Conservation (phyloP, 2,888 invertebrate species). For the Tenthredo notha region DNA sequence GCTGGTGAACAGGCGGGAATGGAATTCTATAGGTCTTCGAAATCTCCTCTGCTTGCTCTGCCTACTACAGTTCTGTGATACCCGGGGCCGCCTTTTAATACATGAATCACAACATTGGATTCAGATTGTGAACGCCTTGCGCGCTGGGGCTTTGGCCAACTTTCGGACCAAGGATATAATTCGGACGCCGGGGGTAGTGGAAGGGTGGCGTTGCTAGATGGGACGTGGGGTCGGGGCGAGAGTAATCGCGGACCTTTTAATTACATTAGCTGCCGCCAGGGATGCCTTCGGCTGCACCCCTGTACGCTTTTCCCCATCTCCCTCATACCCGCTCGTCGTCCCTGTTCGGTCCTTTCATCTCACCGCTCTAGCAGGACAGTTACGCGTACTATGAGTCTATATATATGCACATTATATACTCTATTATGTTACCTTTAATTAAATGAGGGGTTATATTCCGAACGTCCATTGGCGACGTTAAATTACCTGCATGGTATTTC, state of each 20-base stretch:
- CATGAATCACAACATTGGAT: slow-evolving; percentile 46
- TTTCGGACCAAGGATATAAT: slow-evolving; percentile 37
- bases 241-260: slow-evolving; percentile 68
- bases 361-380: slow-evolving; percentile 59
- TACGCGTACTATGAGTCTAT: slow-evolving; percentile 22
- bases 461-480: not conserved
- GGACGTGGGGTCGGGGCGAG: slow-evolving; percentile 57
- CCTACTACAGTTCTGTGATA: slow-evolving; percentile 8
- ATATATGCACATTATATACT: slow-evolving; percentile 25
- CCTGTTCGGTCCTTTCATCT: slow-evolving; percentile 64
- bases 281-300: slow-evolving; percentile 59
- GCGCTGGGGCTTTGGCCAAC: slow-evolving; percentile 60
- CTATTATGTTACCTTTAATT: slow-evolving; percentile 11
- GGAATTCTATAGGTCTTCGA: slow-evolving; percentile 43
- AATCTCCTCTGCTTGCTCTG: slow-evolving; percentile 26
- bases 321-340: slow-evolving; percentile 55
- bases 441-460: not conserved
- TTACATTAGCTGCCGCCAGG: slow-evolving; percentile 68
- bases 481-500: not conserved
- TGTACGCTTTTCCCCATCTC: slow-evolving; percentile 18
- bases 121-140: slow-evolving; percentile 57
- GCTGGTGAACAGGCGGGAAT: slow-evolving; percentile 48
- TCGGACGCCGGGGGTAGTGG: slow-evolving; percentile 23
- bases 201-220: slow-evolving; percentile 55
- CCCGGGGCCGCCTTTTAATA: slow-evolving; percentile 32